These are phyloP conservation scores for Drosophila meridiana DNA, from an alignment of 2,888 invertebrate species.

Conservation along the genomic window DNA sequence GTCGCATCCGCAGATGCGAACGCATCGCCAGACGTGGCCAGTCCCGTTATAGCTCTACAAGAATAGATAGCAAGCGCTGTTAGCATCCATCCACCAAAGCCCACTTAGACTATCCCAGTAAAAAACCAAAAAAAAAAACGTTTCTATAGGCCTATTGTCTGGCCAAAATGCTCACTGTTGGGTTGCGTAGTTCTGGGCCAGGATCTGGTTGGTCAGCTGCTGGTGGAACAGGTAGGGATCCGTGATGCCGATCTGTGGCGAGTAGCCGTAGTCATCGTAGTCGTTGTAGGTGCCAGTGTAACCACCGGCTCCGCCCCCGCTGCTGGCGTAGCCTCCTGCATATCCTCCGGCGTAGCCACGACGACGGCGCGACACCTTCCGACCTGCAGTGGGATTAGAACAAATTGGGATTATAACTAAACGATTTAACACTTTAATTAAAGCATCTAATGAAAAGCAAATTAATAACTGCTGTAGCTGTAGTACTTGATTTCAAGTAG, in stretches of 20 bases:
- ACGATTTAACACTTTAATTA: background rate
- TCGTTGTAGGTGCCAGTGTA: conserved; percentile 56
- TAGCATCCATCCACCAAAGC: conserved; percentile 39
- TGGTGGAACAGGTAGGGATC: conserved; percentile 83
- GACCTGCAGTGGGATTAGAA: conserved; percentile 12
- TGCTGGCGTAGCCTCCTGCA: conserved; percentile 56
- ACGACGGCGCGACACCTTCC: conserved; percentile 35
- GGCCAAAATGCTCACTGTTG: conserved; percentile 74
- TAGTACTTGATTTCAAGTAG: background rate
- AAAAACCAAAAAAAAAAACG: background rate
- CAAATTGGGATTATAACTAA: background rate
- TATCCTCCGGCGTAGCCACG: conserved; percentile 61
- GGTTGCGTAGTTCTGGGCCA: conserved; percentile 80
- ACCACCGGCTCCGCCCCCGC: conserved; percentile 53
- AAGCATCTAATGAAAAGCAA: background rate
- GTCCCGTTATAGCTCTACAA: conserved; percentile 74
- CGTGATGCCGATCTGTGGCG: conserved; percentile 77
- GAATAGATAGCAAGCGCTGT: conserved; percentile 51
- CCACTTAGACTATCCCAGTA: conserved; percentile 29
- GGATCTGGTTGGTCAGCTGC: conserved; percentile 80
- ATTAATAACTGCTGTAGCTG: background rate
- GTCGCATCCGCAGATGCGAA: conserved; percentile 81
- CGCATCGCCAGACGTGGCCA: conserved; percentile 81
- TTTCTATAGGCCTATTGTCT: background rate
- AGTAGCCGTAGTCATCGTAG: conserved; percentile 66